Percentiles rank a stretch among this genome's conserved stretches.
Evolutionary conservation across 2,113 vertebrate genomes (phyloP).

Genomic region (Lipotes vexillifer): DNA sequence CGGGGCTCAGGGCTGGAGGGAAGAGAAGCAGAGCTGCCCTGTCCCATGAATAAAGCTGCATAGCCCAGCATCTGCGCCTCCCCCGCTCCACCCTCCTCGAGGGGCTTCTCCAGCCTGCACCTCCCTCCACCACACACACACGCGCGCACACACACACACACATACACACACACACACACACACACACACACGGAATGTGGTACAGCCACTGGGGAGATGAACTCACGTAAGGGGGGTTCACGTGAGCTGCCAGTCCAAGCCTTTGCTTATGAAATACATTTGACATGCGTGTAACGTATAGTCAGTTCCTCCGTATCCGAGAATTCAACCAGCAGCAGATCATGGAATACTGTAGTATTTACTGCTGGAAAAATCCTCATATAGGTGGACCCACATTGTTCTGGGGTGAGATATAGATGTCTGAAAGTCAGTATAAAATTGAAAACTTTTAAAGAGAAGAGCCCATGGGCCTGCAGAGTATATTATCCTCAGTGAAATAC

Average conservation of each 20-base stretch:
- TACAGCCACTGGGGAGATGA: neutral
- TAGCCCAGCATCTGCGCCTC: neutral
- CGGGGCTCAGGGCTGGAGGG: neutral
- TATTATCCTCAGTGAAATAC: neutral
- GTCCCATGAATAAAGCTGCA: neutral
- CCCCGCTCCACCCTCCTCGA: neutral
- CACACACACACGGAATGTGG: too few species aligned
- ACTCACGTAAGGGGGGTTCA: neutral
- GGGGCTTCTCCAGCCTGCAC: neutral
- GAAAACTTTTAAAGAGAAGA: neutral
- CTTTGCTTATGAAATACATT: neutral
- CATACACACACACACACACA: too few species aligned
- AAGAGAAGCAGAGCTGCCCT: neutral
- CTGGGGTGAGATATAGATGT: neutral
- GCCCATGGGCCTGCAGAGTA: neutral
- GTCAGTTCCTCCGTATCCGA: neutral
- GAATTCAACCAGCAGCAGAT: neutral
- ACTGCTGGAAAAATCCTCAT: neutral
- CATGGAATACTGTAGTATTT: neutral
- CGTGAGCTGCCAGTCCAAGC: neutral
- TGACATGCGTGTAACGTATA: too few species aligned
- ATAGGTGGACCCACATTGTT: neutral
- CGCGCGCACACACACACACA: too few species aligned
- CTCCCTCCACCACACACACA: accelerated
- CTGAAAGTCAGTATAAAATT: neutral